Base-by-base conservation (phyloP, 2,888 invertebrate species). In the Platypus cylindrus region DNA sequence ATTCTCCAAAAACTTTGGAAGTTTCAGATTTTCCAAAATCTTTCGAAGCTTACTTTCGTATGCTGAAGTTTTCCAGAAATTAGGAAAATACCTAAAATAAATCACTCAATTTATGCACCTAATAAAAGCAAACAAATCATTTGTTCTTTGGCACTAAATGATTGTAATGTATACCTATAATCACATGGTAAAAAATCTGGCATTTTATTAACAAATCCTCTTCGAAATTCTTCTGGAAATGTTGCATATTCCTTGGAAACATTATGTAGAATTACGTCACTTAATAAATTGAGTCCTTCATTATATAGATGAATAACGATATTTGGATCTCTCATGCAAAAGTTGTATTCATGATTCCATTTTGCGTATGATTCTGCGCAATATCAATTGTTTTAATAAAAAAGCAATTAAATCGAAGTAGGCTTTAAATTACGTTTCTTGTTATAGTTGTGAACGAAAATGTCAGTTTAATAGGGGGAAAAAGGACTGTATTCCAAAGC, bases 221-320 rank as follows among this genome's bases (percentile, higher is more conserved):
- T 52, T 37, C 66, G 67, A 37, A 84, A 70, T 50, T 79, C 77
- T 13, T 67, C 56, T 1, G 83, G 73, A 56, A 83, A 78, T 47
- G 68, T 64, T 1, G 73, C 66, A 44, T 73, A 71, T 43, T 72
- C 67, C 5, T 66, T 64, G 23, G 72, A 59, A 43, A 72, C 66
- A 44, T 70, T 65, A 53, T 78, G 68, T 17, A 73, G 65, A 18
- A 75, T 60, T 30, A 78, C 67, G 26, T 68, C 56, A 23, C 68
- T 70, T 30, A 82, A 55, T 47, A 71, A 71, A 30, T 68, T 65
- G 14, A 84, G 66, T 15, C 75, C 75, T 45, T 69, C 67, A 52
- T 84, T 84, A 50, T 78, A 79, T 30, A 80, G 60, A 32, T 62
- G 58, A 9, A 78, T 68, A 4, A 78, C 63, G 49, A 70, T 65